A percentile compares a stretch with the other conserved stretches of the same genome.
These are phyloP conservation scores for Calephelis virginiensis DNA, from an alignment of 1,140 invertebrate genomes.

Conservation along the genomic window DNA sequence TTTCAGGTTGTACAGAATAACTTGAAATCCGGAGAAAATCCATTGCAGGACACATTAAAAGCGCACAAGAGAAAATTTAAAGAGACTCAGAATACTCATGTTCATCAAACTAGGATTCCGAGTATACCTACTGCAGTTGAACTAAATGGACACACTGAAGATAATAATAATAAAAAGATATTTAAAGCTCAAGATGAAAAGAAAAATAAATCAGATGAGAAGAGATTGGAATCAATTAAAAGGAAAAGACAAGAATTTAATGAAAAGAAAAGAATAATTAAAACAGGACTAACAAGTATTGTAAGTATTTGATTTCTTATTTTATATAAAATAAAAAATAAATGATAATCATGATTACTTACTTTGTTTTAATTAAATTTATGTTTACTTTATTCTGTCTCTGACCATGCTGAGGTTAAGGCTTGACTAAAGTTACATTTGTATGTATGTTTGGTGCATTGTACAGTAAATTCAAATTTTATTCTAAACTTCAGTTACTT, in stretches of 20 bases:
- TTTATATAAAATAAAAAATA: background rate
- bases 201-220: constrained; percentile 75
- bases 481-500: too few relatives aligned
- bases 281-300: constrained; percentile 78
- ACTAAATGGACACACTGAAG: constrained; percentile 11
- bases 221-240: constrained; percentile 79
- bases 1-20: background rate
- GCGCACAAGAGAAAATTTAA: constrained; percentile 4
- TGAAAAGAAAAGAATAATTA: constrained; percentile 78
- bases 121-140: background rate
- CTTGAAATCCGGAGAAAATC: constrained; percentile 5
- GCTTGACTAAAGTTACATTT: background rate
- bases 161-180: constrained; percentile 9
- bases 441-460: too few relatives aligned
- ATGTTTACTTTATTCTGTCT: too few relatives aligned
- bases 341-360: too few relatives aligned
- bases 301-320: constrained; percentile 56
- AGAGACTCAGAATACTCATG: background rate
- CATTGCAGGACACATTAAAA: constrained; percentile 3
- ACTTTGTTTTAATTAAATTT: too few relatives aligned
- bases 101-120: background rate
- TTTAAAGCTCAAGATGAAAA: constrained; percentile 41
- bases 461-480: too few relatives aligned
- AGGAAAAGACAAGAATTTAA: constrained; percentile 79
- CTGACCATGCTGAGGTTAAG: too few relatives aligned